Conservation (phyloP, 1,140 invertebrate genomes). For the Mycetomoellerius zeteki region DNA sequence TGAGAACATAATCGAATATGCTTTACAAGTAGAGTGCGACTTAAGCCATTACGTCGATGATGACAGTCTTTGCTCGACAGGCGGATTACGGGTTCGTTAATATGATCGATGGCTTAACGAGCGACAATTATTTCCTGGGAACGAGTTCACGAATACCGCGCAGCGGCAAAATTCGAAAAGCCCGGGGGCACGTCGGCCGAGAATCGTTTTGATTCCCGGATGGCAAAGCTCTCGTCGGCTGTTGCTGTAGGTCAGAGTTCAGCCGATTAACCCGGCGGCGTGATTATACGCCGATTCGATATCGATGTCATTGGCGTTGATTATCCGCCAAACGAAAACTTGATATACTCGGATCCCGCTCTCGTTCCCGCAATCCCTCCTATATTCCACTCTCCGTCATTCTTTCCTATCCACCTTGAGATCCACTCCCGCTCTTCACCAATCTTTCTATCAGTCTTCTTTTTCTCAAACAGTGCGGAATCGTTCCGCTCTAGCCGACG, state of each 20-base stretch:
- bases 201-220: conserved; percentile 63
- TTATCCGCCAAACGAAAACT: conserved; percentile 76
- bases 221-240: conserved; percentile 43
- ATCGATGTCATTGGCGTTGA: conserved; percentile 74
- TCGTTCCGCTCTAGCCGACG: conserved; percentile 65
- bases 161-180: conserved; percentile 68
- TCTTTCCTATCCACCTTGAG: conserved; percentile 20
- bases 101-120: conserved; percentile 54
- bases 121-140: conserved; percentile 71
- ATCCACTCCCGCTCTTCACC: neutral
- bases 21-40: conserved; percentile 16
- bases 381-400: neutral
- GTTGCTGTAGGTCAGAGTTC: conserved; percentile 61
- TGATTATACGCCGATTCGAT: conserved; percentile 73
- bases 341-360: conserved; percentile 51
- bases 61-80: conserved; percentile 36
- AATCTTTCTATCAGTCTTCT: conserved; percentile 22
- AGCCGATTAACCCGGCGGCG: conserved; percentile 72
- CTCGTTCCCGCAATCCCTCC: neutral
- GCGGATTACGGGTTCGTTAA: conserved; percentile 62
- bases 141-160: conserved; percentile 70
- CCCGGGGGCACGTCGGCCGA: conserved; percentile 54
- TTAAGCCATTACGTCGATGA: conserved; percentile 32
- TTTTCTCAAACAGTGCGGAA: conserved; percentile 64
- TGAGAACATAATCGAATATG: neutral